Evolutionary conservation across 1,140 invertebrate genomes (phyloP), one percentile per base, ranked within the genome.

Genomic region (Zeugodacus cucurbitae): DNA sequence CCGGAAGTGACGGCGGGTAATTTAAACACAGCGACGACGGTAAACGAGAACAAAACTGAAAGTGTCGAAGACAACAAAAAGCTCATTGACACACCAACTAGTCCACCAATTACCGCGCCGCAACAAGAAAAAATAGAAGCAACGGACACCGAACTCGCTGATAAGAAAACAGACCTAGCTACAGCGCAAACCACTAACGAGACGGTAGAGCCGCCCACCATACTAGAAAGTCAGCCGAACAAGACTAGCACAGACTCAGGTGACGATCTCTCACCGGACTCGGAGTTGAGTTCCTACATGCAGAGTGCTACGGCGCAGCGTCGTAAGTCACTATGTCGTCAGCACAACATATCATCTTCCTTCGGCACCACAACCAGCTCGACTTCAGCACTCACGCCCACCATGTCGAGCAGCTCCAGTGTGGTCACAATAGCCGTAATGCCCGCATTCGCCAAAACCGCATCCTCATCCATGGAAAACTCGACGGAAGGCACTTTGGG

Each of bases 251-350:
- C 34, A 14, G 88, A 89, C 57, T 54, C 88, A 34, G 87, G 67
- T 57, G 92, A 92, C 32, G 85, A 91, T 67, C 88, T 91, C n/a
- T 91, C 91, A 26, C 90, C 89, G 1, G 92, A 93, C 57, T 90
- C 92, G 78, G 92, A 93, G 88, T 88, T 93, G 87, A 93, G 92
- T n/a, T 92, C 92, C 11, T 93, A 93, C 85, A 93, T 92, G 91
- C 91, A 92, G 74, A 92, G 89, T 59, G 29, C 92, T 67, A 93
- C 93, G n/a, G 92, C 92, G 20, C 93, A 93, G 70, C 89, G 93
- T 0, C 88, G 93, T 2, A 93, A 93, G 86, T 93, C 92, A 6
- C 89, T 93, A 1, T 93, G 93, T 67, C 89, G 93, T 22, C 93
- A 93, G 87, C 93, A 93, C 44, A 92, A 93, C 85, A 93, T 93